These are phyloP conservation scores for Lamellibrachia satsuma DNA, from an alignment of 2,888 invertebrate species.

Conservation along the genomic window DNA sequence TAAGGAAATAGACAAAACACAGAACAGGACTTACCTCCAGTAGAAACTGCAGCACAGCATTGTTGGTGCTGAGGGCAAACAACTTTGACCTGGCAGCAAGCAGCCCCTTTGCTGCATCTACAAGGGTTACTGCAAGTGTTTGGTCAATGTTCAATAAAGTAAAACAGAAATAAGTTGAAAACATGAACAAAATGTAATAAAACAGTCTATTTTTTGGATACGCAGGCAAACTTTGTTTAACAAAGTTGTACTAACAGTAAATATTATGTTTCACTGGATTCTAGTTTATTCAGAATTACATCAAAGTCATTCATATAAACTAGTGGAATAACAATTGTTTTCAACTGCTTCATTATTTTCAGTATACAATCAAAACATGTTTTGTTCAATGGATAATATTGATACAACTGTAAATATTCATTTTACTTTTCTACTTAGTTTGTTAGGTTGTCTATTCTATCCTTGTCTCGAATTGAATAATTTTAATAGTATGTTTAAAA, in stretches of 20 bases:
- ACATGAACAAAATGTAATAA: not conserved
- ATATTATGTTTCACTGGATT: not conserved
- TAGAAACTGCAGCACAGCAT: conserved; percentile 88
- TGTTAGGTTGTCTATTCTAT: not conserved
- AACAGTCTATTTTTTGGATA: not conserved
- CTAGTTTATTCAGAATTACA: not conserved
- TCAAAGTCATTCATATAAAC: not conserved
- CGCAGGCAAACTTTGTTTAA: too few species aligned
- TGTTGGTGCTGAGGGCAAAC: conserved; percentile 86
- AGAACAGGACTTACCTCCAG: conserved; percentile 63
- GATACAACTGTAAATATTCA: not conserved
- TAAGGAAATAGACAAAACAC: too few species aligned
- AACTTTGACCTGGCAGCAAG: conserved; percentile 80
- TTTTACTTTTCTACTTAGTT: not conserved
- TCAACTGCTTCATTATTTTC: not conserved
- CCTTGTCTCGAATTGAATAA: too few species aligned
- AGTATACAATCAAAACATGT: not conserved
- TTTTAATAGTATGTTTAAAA: not conserved
- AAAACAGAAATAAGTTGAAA: not conserved
- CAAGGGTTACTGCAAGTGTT: not conserved
- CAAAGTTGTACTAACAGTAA: too few species aligned
- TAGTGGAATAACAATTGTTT: not conserved
- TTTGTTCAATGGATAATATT: not conserved
- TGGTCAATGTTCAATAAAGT: not conserved
- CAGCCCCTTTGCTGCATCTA: conserved; percentile 69